A percentile compares a stretch with the other conserved stretches of the same genome.
These are phyloP conservation scores for Ganaspis sp. DNA, from an alignment of 1,140 invertebrate genomes.

Conservation along the genomic window DNA sequence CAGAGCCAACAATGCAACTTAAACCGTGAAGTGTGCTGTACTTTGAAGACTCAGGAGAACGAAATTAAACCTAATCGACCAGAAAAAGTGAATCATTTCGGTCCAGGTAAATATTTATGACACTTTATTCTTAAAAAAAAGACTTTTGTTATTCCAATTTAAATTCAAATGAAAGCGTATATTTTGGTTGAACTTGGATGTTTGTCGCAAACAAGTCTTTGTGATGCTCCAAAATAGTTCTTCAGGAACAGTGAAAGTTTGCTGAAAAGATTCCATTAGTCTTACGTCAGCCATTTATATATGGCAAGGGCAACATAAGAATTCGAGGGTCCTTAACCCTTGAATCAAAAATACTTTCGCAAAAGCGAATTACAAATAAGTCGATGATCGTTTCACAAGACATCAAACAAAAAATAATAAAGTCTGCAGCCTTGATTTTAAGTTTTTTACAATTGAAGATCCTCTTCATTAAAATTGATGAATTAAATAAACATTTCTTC, in stretches of 20 bases:
- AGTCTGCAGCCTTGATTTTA: neutral
- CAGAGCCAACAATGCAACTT: conserved; percentile 64
- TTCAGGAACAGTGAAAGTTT: conserved; percentile 48
- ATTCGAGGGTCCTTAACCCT: conserved; percentile 56
- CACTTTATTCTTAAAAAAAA: too few species aligned
- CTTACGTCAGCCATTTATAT: conserved; percentile 56
- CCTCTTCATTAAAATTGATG: neutral
- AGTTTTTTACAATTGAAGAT: neutral
- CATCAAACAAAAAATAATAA: neutral
- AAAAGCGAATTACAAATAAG: conserved; percentile 32
- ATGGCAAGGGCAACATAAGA: conserved; percentile 53
- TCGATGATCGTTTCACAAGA: conserved; percentile 6
- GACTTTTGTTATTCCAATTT: too few species aligned
- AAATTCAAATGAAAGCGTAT: neutral
- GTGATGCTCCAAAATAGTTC: conserved; percentile 38
- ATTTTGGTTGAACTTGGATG: conserved; percentile 27
- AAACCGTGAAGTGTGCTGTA: conserved; percentile 67
- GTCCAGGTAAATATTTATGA: neutral
- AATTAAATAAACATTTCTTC: too few species aligned
- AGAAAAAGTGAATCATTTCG: neutral
- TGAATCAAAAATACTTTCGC: conserved; percentile 44
- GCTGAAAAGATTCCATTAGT: conserved; percentile 40
- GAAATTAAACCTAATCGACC: conserved; percentile 5
- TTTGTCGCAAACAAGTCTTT: conserved; percentile 32
- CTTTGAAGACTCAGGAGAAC: conserved; percentile 44